A percentile compares a stretch with the other conserved stretches of the same genome.
These are phyloP conservation scores for Muricea muricata DNA, from an alignment of 92 coral and sea anemone species.

Conservation along the genomic window DNA sequence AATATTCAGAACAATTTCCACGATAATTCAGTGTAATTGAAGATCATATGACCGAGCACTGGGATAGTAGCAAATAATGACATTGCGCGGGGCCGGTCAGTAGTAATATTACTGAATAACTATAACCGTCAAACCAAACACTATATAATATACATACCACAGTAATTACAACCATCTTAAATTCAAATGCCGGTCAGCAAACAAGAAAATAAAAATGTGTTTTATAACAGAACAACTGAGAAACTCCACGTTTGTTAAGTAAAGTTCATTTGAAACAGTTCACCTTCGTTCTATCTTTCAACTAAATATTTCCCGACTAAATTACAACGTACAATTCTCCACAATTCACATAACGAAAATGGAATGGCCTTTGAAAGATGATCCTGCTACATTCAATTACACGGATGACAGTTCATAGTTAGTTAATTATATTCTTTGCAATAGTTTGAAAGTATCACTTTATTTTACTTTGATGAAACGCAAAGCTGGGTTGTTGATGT, in stretches of 20 bases:
- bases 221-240: no score
- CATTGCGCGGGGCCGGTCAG: no score
- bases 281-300: background rate
- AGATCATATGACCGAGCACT: no score
- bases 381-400: no score
- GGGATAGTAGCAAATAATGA: no score
- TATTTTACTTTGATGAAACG: background rate
- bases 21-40: no score
- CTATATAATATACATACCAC: conserved; percentile 11
- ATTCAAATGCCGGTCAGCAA: background rate
- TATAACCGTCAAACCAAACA: no score
- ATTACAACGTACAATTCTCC: background rate
- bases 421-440: background rate
- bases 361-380: background rate
- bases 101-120: no score
- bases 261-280: background rate
- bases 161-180: conserved; percentile 15
- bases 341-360: background rate
- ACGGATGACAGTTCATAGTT: no score
- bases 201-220: background rate
- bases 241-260: no score
- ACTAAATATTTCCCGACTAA: background rate
- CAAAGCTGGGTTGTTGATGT: conserved; percentile 34
- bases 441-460: background rate
- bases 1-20: no score